Evolutionary conservation across 2,888 invertebrate species (phyloP), one percentile per base, ranked within the genome.

Genomic region (Aleiodes alternator): DNA sequence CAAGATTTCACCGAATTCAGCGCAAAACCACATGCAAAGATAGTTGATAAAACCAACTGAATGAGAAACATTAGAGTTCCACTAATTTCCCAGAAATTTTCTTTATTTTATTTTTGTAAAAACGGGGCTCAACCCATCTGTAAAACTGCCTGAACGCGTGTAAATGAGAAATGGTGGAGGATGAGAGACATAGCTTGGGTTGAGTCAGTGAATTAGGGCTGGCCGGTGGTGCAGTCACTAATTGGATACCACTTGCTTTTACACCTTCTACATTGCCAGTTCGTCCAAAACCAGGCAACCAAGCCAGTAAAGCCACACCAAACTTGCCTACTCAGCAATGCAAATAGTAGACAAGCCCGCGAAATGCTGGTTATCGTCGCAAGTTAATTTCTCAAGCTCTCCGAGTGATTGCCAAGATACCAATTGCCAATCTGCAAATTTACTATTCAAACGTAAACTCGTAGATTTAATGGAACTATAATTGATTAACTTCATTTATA

Each of bases 211-310:
- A 80, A 80, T 73, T 69, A 77, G 72, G 56, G 70, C 69, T 76
- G 73, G 78, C 50, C 68, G 38, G 72, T 76, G 57, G 75, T 55
- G 69, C 56, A 78, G 59, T 79, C 82, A 76, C 82, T 85, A 86
- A 85, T 86, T 86, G 85, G 83, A 80, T 79, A 81, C 71, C 83
- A 81, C 83, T 83, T 82, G 83, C 82, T 83, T 83, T 85, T 81
- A 81, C 83, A 82, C 82, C 82, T 84, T 79, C 79, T 77, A 73
- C 76, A 75, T 78, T 56, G 48, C 51, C 69, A 64, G 70, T 73
- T 57, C 75, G 78, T 79, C 69, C 73, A 74, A 34, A 78, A 80
- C 78, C 73, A 70, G 0, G 75, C 72, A 78, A 51, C n/a, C 68
- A 16, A 77, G 74, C 78, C 75, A 69, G 77, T 72, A 73, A 72